phyloP scores from a whole-genome alignment of 2,888 invertebrate genomes.

The Nipponacmea schrenckii region DNA sequence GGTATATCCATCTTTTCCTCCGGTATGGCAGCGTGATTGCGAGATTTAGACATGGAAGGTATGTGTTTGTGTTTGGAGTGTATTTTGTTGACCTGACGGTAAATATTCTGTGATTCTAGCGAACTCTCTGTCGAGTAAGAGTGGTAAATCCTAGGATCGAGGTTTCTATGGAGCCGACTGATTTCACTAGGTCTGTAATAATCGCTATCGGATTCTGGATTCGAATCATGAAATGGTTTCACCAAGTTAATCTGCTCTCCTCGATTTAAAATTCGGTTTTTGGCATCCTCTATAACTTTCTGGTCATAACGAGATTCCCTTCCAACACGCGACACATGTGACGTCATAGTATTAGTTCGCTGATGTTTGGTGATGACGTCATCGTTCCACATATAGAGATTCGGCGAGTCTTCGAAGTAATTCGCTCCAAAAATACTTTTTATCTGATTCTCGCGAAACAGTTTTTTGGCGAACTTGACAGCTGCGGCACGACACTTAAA shows the following conservation, averaged over 20 bases:
- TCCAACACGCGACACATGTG: conserved; percentile 19
- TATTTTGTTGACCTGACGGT: conserved; percentile 43
- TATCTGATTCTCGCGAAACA: conserved; percentile 58
- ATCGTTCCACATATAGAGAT: conserved; percentile 57
- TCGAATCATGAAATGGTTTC: conserved; percentile 41
- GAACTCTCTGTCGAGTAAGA: conserved; percentile 36
- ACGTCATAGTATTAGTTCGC: conserved; percentile 38
- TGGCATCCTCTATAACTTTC: conserved; percentile 34
- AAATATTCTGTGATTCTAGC: conserved; percentile 44
- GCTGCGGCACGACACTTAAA: conserved; percentile 54
- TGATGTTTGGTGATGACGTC: conserved; percentile 34
- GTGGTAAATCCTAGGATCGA: conserved; percentile 6
- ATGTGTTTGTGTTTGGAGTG: background rate
- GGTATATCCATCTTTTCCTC: conserved; percentile 29
- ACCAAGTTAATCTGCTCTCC: conserved; percentile 35
- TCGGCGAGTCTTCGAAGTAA: conserved; percentile 60
- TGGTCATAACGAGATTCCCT: conserved; percentile 15
- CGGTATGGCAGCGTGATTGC: conserved; percentile 45
- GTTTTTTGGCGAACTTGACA: conserved; percentile 51
- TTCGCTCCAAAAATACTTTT: conserved; percentile 52
- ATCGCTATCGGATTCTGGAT: conserved; percentile 42
- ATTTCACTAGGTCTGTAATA: conserved; percentile 18
- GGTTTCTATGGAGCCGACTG: background rate
- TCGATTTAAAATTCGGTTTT: conserved; percentile 32
- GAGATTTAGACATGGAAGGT: conserved; percentile 11